Evolutionary conservation across 2,888 invertebrate genomes (phyloP), one percentile per base, ranked within the genome.

Genomic region (Drosophila pseudotalamancana): DNA sequence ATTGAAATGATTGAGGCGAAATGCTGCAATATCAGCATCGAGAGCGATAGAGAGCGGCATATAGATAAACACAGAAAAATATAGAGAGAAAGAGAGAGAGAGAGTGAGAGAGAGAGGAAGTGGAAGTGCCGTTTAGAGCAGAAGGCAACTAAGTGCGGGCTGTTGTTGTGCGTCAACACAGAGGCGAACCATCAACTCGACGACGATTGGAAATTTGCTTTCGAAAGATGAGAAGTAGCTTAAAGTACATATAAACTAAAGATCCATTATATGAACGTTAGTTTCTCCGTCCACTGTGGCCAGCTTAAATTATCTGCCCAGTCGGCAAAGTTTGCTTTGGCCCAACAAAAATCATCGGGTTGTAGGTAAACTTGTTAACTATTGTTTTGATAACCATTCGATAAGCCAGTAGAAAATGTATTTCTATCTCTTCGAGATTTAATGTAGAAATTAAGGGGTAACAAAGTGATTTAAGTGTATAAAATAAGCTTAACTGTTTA

Each of bases 1-100:
- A 80, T 82, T 82, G 84, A 82, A 87, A 81, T 81, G 87, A 81
- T 81, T 81, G 81, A 84, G 84, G 72, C 72, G 73, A 86, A 81
- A 76, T 83, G 81, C 66, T 66, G 79, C 66, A 72, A 82, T 80
- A 85, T 74, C 75, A 64, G 54, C 65, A n/a, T 31, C 31, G 34
- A 49, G 50, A 23, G 37, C 19, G 9, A 32, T 4, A 1, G 5
- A 23, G 6, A 4, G 4, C n/a, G n/a, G n/a, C n/a, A n/a, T n/a
- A n/a, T n/a, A n/a, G n/a, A n/a, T n/a, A n/a, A n/a, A n/a, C n/a
- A n/a, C n/a, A n/a, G n/a, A n/a, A n/a, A n/a, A n/a, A n/a, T n/a
- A n/a, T n/a, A 29, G 27, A 34, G 29, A 31, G 11, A 23, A 12
- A 29, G 9, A 23, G 6, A 34, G 14, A 29, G 12, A 8, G 27